Base-by-base conservation (phyloP, 2,113 vertebrate species). In the Gobio gobio region DNA sequence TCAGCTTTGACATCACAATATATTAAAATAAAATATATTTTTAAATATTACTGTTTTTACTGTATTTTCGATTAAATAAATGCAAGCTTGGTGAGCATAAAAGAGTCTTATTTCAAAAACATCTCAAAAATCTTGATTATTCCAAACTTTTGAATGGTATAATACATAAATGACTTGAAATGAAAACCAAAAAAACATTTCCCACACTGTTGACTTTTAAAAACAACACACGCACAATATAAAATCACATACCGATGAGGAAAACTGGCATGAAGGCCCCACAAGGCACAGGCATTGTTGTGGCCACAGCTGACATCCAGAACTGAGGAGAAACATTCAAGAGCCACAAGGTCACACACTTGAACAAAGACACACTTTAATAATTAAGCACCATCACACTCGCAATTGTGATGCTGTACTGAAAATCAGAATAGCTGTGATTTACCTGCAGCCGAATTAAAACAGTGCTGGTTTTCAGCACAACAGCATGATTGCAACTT, bases 181-280 rank as follows among this genome's bases (percentile, higher is more conserved):
- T 85, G 58, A 54, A 83, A 76, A 81, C 14, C 14, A 56, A 75
- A 74, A 43, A 24, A 49, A 3, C n/a, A 16, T 24, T 8, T 61
- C 18, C 12, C 33, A 63, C 24, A 78, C 18, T 84, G 83, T 7
- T 58, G 85, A 45, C 26, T 54, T 45, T 74, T 20, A 24, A 77
- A 61, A 79, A n/a, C 36, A 59, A 63, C 20, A 70, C 14, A 36
- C 12, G 13, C 54, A 66, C 40, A 24, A 1, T 8, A 5, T 45
- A 13, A 20, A 40, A 40, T 83, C 47, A 89, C 94, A 96, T 91
- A 99, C 98, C 98, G 0, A 99, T 99, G 58, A 99, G 96, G 0
- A 99, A 99, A 89, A 99, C 98, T 0, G 98, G 98, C 98, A 99
- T 99, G 95, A 99, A 99, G 66, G 97, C 97, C 70, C 98, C 98